These are phyloP conservation scores for Drosophila rubida DNA, from an alignment of 2,888 invertebrate species.

Conservation along the genomic window DNA sequence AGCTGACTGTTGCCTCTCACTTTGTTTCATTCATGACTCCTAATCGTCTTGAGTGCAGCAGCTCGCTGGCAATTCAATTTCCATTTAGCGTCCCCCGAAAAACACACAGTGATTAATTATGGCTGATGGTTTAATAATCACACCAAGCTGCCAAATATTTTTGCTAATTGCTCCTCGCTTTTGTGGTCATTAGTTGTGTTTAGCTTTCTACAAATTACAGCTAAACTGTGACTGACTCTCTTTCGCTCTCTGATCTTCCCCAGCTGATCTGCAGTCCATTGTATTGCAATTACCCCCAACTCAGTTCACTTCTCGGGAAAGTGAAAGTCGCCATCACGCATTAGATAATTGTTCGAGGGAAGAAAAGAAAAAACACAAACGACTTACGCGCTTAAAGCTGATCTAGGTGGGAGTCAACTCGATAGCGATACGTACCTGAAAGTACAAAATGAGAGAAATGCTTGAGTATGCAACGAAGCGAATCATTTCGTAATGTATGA, in stretches of 20 bases:
- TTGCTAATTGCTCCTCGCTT: constrained; percentile 73
- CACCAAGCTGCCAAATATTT: constrained; percentile 59
- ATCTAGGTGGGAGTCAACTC: constrained; percentile 6
- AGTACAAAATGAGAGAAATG: constrained; percentile 26
- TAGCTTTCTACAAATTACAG: constrained; percentile 70
- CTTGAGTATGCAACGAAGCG: not conserved
- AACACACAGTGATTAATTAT: constrained; percentile 67
- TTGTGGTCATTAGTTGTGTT: constrained; percentile 30
- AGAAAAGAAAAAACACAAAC: not conserved
- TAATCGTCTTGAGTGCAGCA: too few relatives aligned
- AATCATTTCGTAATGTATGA: not conserved
- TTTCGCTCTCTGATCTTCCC: constrained; percentile 3
- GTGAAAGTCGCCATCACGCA: constrained; percentile 48
- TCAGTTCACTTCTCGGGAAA: constrained; percentile 17
- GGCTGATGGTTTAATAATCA: constrained; percentile 75
- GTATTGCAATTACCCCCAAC: constrained; percentile 40
- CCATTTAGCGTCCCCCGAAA: constrained; percentile 54
- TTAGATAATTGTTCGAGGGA: constrained; percentile 37
- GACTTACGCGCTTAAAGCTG: constrained; percentile 39
- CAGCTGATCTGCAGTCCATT: constrained; percentile 24
- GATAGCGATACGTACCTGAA: constrained; percentile 58
- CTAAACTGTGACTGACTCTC: constrained; percentile 48
- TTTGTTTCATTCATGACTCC: constrained; percentile 69
- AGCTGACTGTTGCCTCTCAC: constrained; percentile 26
- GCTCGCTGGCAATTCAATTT: constrained; percentile 69